Evolutionary conservation across 2,113 vertebrate genomes (phyloP).

Genomic region (Hemiscyllium ocellatum): DNA sequence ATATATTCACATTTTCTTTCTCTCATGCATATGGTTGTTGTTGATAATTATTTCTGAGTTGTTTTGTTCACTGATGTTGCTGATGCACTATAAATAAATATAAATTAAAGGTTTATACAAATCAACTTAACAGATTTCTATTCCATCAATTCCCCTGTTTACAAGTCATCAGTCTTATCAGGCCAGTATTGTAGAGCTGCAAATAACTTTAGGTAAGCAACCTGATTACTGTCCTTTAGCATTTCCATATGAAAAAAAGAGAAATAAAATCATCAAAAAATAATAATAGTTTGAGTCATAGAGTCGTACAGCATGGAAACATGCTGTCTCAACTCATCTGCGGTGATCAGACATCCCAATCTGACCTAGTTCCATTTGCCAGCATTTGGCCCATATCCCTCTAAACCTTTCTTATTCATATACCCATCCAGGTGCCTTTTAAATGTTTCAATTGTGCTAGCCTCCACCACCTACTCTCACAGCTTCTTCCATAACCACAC

Average conservation of each 20-base stretch:
- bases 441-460: too few species aligned
- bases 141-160: neutral
- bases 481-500: too few species aligned
- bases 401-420: too few species aligned
- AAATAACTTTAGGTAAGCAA: neutral
- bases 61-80: neutral
- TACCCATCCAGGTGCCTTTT: too few species aligned
- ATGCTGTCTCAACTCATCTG: too few species aligned
- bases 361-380: too few species aligned
- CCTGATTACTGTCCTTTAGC: neutral
- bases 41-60: neutral
- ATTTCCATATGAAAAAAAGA: neutral
- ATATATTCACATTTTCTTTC: neutral
- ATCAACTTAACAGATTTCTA: neutral
- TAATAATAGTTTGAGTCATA: neutral
- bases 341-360: too few species aligned
- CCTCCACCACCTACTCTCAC: too few species aligned
- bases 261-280: neutral
- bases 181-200: neutral
- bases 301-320: too few species aligned
- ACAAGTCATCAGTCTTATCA: neutral
- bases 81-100: neutral
- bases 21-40: neutral
- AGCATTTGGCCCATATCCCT: too few species aligned
- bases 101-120: neutral